Evolutionary conservation across 2,888 invertebrate species (phyloP), one percentile per base, ranked within the genome.

Genomic region (Oxycera nigricornis): DNA sequence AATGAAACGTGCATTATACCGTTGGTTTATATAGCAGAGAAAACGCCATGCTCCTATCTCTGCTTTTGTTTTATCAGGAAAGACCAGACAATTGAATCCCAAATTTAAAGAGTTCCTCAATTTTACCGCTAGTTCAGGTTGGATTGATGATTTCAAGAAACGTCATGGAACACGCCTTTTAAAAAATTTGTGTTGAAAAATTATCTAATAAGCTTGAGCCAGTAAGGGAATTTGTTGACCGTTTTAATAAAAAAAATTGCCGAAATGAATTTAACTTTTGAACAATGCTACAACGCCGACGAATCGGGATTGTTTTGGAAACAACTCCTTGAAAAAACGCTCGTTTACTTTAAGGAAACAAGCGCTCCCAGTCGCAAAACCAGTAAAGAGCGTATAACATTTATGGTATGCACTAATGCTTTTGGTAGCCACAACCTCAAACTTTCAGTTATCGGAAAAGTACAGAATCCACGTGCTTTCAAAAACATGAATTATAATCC

Each of bases 341-440:
- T 70, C 26, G 70, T 26, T 24, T 52, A 28, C 41, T 70, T 70
- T 46, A 70, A 70, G 30, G 52, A 70, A 50, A 70, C 41, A 9
- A 67, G 46, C 17, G 41, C 67, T n/a, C 67, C 35, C n/a, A 41
- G 41, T 35, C 39, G 67, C 20, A 35, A 67, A 39, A 67, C 41
- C 39, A 67, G 41, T 41, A 67, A 67, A 20, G 39, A 67, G 41
- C 67, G 67, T 7, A 9, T 41, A 41, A 67, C 39, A 6, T 67
- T 67, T 26, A 35, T 67, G 41, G 35, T 67, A 41, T 67, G 39
- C 17, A 46, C 41, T 41, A 67, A 67, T 35, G 67, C 41, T 20
- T 67, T 41, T n/a, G 67, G 67, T 39, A 67, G 26, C 41, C 67
- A 67, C 9, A 67, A 35, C 41, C 67, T 67, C 20, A 35, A 39